A percentile compares a stretch with the other conserved stretches of the same genome.
Conservation (phyloP, 2,888 invertebrate genomes). For the Drosophila yooni region DNA sequence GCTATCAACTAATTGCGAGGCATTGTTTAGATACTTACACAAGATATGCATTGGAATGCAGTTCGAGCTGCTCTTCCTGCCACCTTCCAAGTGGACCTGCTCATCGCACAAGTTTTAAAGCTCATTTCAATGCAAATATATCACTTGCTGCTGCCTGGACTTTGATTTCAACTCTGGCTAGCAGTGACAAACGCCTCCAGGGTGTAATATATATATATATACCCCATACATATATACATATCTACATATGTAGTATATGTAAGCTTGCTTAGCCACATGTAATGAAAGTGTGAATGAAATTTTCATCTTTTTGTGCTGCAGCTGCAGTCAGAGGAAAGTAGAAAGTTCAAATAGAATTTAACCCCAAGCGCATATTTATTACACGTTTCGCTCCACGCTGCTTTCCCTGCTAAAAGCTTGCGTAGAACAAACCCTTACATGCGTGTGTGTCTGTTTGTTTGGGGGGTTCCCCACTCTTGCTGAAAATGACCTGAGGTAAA, state of each 20-base stretch:
- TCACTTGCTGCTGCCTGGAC: conserved; percentile 19
- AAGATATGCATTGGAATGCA: conserved; percentile 53
- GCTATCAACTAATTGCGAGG: conserved; percentile 64
- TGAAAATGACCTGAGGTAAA: conserved; percentile 77
- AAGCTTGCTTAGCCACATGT: conserved; percentile 41
- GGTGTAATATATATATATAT: conserved; percentile 70
- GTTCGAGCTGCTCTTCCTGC: conserved; percentile 28
- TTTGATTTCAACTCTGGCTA: conserved; percentile 20
- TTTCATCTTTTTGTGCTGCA: conserved; percentile 44
- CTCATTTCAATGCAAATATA: conserved; percentile 56
- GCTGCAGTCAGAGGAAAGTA: conserved; percentile 44
- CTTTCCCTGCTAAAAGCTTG: conserved; percentile 18
- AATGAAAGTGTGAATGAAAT: conserved; percentile 78
- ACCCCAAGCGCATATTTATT: conserved; percentile 77
- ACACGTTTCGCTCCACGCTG: conserved; percentile 33
- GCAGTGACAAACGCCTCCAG: conserved; percentile 67
- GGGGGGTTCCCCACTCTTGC: conserved; percentile 49
- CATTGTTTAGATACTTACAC: conserved; percentile 50
- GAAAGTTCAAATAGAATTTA: conserved; percentile 77
- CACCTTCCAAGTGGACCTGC: neutral
- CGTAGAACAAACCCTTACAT: conserved; percentile 50
- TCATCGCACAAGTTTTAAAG: conserved; percentile 41
- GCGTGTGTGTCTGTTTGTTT: conserved; percentile 14
- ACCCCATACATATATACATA: neutral
- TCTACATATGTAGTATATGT: neutral